Base-by-base conservation (phyloP, 53 echinoderm and acorn worm genomes). In the Echinarachnius parma region DNA sequence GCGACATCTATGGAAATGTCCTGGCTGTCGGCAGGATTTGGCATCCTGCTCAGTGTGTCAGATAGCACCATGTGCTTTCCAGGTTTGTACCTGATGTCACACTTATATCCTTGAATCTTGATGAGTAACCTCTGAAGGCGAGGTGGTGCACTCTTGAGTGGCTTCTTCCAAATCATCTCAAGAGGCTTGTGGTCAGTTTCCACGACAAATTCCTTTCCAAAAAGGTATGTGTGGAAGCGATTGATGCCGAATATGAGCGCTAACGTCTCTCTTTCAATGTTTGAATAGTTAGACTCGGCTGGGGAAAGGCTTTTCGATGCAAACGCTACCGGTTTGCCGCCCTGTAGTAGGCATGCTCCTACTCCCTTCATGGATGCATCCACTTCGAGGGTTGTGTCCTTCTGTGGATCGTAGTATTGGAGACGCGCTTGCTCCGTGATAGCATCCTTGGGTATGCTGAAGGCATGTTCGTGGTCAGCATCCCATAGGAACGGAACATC, bases 51-150 rank as follows among this genome's bases (percentile, higher is more conserved):
- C 1, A 84, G 55, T 19, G 88, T 75, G 52, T 88, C 79, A 3
- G 83, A 83, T 25, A 84, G 54, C 16, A 68, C 62, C 77, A 84
- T 89, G 0, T 63, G 59, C 24, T 42, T 76, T 3, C 81, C 78
- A 31, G 85, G 74, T 30, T 67, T 67, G 61, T 89, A 85, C 26
- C 29, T 25, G 4, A 78, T 31, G n/a, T 76, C 55, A 53, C 70
- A 81, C 24, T 81, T 76, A 54, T 89, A 89, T 5, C 78, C 81
- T 65, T 89, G 85, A 10, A 81, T 62, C 53, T 77, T 85, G 34
- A 89, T 81, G 13, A 86, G 74, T 15, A 89, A 72, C 25, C 85
- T 60, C 35, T 84, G 84, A 0, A 84, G 30, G 13, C 81, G 32
- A 4, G 82, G 81, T 48, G 74, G 87, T 23, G 87, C 82, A 46